Percentiles rank a stretch among this genome's conserved stretches.
Evolutionary conservation across 2,888 invertebrate genomes (phyloP).

Genomic region (Epinotia bilunana): DNA sequence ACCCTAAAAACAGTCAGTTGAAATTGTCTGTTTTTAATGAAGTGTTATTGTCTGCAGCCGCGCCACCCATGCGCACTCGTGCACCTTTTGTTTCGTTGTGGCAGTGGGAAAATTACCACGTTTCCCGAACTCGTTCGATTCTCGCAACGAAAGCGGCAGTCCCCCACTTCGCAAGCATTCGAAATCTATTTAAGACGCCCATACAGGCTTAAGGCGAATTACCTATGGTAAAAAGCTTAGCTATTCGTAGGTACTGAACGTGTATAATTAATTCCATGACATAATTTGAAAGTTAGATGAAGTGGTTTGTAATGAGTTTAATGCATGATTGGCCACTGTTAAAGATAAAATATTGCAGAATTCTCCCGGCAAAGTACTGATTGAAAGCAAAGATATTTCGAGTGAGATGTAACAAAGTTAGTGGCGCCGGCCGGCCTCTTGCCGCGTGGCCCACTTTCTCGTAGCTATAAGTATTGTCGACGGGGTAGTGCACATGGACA

Average conservation of each 20-base stretch:
- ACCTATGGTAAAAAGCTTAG: slow-evolving; percentile 17
- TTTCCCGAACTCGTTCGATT: slow-evolving; percentile 19
- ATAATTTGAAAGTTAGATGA: slow-evolving; percentile 36
- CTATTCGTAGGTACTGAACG: slow-evolving; percentile 20
- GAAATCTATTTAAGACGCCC: slow-evolving; percentile 32
- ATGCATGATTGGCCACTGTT: slow-evolving; percentile 34
- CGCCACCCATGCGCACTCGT: slow-evolving; percentile 23
- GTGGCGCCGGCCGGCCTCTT: slow-evolving; percentile 18
- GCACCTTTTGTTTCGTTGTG: slow-evolving; percentile 34
- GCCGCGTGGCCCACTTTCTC: slow-evolving; percentile 44
- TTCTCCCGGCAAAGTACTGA: slow-evolving; percentile 13
- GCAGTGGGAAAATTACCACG: slow-evolving; percentile 27
- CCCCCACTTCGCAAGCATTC: neutral
- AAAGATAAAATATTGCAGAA: slow-evolving; percentile 20
- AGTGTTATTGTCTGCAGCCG: slow-evolving; percentile 27
- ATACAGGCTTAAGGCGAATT: slow-evolving; percentile 27
- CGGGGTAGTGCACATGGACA: slow-evolving; percentile 45
- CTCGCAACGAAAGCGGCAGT: neutral
- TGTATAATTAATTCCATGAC: slow-evolving; percentile 23
- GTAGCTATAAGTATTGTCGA: slow-evolving; percentile 45
- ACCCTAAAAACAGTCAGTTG: slow-evolving; percentile 8
- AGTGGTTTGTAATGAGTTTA: slow-evolving; percentile 17
- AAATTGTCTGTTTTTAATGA: slow-evolving; percentile 28
- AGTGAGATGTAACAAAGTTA: slow-evolving; percentile 33
- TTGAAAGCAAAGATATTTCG: neutral